Conservation (phyloP, 2,797 vertebrate genomes). For the Leontopithecus rosalia region DNA sequence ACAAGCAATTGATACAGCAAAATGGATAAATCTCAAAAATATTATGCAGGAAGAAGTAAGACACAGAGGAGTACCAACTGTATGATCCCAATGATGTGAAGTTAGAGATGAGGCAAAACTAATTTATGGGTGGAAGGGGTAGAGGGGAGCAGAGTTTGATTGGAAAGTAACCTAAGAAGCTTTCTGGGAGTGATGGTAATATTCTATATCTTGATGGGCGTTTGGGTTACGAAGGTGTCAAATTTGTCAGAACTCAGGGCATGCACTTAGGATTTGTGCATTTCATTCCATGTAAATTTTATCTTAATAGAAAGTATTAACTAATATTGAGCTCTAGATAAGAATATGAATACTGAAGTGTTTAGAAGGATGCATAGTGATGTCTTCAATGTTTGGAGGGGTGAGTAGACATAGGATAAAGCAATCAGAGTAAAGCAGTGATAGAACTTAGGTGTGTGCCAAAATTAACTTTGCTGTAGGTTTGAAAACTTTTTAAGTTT, state of each 20-base stretch:
- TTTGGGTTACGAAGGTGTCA: not conserved
- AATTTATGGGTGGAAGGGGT: not conserved
- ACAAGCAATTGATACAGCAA: not conserved
- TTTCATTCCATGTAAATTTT: too few relatives aligned
- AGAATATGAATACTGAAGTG: not conserved
- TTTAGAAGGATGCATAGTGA: not conserved
- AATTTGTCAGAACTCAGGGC: not conserved
- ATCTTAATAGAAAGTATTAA: not conserved
- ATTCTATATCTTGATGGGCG: not conserved
- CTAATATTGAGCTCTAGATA: not conserved
- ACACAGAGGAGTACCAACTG: not conserved
- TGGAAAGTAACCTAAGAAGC: not conserved
- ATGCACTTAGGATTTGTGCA: not conserved
- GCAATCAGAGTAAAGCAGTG: not conserved
- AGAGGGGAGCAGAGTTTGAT: not conserved
- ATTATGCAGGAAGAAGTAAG: not conserved
- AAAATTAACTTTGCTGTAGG: constrained; percentile 3
- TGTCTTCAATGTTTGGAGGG: not conserved
- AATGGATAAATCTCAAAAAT: not conserved
- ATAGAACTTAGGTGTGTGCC: not conserved
- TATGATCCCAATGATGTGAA: not conserved
- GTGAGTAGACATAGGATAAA: not conserved
- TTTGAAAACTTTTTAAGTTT: not conserved
- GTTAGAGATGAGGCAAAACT: not conserved
- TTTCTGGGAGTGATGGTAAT: not conserved